These are phyloP conservation scores for Equus quagga DNA, from an alignment of 2,113 vertebrate species.

Conservation along the genomic window DNA sequence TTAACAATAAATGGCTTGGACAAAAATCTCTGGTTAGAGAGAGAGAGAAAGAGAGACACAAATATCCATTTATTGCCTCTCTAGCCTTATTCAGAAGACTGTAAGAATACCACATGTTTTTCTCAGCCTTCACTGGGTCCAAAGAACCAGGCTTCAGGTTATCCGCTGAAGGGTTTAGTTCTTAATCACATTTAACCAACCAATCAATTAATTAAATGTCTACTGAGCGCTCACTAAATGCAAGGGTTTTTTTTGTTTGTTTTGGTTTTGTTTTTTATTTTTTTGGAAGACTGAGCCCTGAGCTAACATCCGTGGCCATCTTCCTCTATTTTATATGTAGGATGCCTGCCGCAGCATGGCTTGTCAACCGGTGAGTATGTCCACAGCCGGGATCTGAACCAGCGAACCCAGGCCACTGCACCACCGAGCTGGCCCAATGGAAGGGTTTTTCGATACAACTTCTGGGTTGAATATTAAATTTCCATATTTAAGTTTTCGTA, in stretches of 20 bases:
- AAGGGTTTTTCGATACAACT: conserved; percentile 22
- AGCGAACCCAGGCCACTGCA: no score
- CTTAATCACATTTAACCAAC: conserved; percentile 34
- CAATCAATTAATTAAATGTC: not conserved
- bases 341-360: no score
- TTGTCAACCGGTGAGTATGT: no score
- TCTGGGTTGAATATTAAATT: conserved; percentile 9
- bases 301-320: no score
- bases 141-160: conserved; percentile 13
- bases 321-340: no score
- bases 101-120: not conserved
- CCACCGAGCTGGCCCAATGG: not conserved
- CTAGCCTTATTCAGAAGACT: not conserved
- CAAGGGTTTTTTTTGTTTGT: not conserved
- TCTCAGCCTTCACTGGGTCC: not conserved
- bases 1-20: conserved; percentile 29
- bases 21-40: not conserved
- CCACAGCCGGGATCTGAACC: no score
- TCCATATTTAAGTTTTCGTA: not conserved
- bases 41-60: not conserved
- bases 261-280: no score
- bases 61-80: not conserved
- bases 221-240: not conserved
- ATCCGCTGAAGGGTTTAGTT: not conserved
- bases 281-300: no score